phyloP scores from a whole-genome alignment of 1,140 invertebrate species.

The Oryctes rhinoceros region DNA sequence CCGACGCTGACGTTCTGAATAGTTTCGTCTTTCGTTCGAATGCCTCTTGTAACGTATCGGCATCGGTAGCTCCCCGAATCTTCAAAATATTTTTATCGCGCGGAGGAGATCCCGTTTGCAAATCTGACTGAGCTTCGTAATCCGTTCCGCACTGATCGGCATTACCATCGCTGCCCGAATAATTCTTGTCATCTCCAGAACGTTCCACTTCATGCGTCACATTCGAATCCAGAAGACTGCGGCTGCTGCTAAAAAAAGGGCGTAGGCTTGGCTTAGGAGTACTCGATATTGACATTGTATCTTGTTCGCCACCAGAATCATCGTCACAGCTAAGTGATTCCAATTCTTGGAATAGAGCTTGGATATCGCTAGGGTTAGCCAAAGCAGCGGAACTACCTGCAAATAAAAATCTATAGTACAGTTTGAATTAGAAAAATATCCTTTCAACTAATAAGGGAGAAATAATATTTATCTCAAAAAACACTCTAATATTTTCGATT shows the following conservation, averaged over 20 bases:
- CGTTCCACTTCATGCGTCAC: slow-evolving; percentile 41
- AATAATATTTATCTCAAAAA: too few species aligned
- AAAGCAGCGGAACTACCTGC: slow-evolving; percentile 52
- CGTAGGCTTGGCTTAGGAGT: slow-evolving; percentile 95
- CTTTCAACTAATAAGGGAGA: too few species aligned
- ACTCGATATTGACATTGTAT: slow-evolving; percentile 95
- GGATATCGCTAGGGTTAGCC: slow-evolving; percentile 60
- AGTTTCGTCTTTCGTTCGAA: slow-evolving; percentile 66
- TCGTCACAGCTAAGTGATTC: slow-evolving; percentile 87
- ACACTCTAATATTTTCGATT: too few species aligned
- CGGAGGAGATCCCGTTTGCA: slow-evolving; percentile 58
- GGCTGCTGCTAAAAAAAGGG: slow-evolving; percentile 92
- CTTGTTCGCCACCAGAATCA: slow-evolving; percentile 91
- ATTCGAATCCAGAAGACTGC: slow-evolving; percentile 70
- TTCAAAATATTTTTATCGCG: slow-evolving; percentile 52
- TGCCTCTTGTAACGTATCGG: slow-evolving; percentile 52
- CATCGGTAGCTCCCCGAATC: slow-evolving; percentile 45
- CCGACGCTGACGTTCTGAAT: slow-evolving; percentile 70
- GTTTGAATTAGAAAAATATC: too few species aligned
- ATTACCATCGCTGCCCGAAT: slow-evolving; percentile 59
- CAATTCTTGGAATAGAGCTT: slow-evolving; percentile 78
- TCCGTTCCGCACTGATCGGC: slow-evolving; percentile 57
- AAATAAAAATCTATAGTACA: background rate
- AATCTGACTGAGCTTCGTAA: slow-evolving; percentile 58
- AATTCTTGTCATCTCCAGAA: slow-evolving; percentile 51